Percentiles rank a stretch among this genome's conserved stretches.
These are phyloP conservation scores for Neocloeon triangulifer DNA, from an alignment of 1,140 invertebrate species.

Conservation along the genomic window DNA sequence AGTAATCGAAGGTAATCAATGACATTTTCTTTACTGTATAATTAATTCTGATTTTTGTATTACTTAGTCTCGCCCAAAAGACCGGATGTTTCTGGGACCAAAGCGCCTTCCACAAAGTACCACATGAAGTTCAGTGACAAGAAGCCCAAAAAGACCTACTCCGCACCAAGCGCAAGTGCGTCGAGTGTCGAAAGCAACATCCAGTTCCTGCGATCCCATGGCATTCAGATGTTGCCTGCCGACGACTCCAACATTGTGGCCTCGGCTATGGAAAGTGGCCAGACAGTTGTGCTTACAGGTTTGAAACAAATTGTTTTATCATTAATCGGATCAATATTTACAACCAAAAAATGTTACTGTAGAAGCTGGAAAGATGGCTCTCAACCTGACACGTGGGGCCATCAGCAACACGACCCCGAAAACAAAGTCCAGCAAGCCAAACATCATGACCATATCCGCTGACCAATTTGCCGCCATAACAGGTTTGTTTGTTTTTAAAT, in stretches of 20 bases:
- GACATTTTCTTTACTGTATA: too few species aligned
- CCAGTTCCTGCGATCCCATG: constrained; percentile 50
- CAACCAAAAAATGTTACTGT: constrained; percentile 4
- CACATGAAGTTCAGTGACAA: neutral
- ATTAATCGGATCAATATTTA: neutral
- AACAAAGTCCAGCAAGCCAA: constrained; percentile 5
- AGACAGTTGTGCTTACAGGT: constrained; percentile 55
- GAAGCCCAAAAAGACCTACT: neutral
- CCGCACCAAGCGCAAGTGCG: neutral
- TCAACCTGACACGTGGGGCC: constrained; percentile 38
- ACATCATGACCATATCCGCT: neutral
- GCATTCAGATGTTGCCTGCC: constrained; percentile 52
- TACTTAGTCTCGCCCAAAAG: too few species aligned
- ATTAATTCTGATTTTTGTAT: too few species aligned
- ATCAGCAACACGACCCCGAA: constrained; percentile 20
- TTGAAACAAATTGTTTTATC: constrained; percentile 4
- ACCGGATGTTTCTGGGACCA: too few species aligned
- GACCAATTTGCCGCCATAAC: neutral
- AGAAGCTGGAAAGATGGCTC: constrained; percentile 48
- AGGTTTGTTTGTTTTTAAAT: neutral
- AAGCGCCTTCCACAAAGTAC: neutral
- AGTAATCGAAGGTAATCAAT: too few species aligned
- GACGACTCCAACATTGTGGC: constrained; percentile 47
- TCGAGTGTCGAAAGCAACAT: constrained; percentile 19
- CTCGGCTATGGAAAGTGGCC: constrained; percentile 55